Evolutionary conservation across 2,113 vertebrate species (phyloP), one percentile per base, ranked within the genome.

Genomic region (Larimichthys polyactis): DNA sequence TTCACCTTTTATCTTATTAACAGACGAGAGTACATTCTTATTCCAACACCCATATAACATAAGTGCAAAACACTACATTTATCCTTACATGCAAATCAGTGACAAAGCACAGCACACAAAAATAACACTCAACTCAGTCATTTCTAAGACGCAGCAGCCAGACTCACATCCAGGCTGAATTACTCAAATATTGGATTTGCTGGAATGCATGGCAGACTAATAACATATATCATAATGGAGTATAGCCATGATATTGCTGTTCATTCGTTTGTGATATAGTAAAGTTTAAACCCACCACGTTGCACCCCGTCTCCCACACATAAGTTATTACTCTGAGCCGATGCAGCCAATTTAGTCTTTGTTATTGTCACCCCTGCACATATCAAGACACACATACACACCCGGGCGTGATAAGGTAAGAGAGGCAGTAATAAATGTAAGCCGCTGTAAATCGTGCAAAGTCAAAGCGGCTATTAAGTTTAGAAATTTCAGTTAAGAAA

Each of bases 101-200:
- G 19, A 65, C 49, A 72, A 72, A 81, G 51, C 65, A 11, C 44
- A 51, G 59, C 49, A 57, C 15, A 36, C 15, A 54, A 58, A 81
- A 74, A 55, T 43, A 69, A 78, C 17, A 3, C n/a, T 49, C 48
- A 20, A 44, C 52, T 49, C 16, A 5, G 12, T 75, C 51, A 74
- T 62, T 76, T 63, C 32, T 62, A 57, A 71, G 52, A 71, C n/a
- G 17, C 67, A 65, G 72, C 46, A 40, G 64, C 73, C 57, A 40
- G 24, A 59, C 72, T 73, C 52, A 36, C 58, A 54, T 55, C 22
- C 29, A 46, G 48, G 19, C 81, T 27, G 24, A 70, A 74, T 84
- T 84, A 65, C 65, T 57, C 22, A 15, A 75, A 83, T 89, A 88
- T 86, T 89, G 84, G 80, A 84, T 92, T 90, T 90, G 24, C 64